A percentile compares a stretch with the other conserved stretches of the same genome.
Evolutionary conservation across 2,113 vertebrate genomes (phyloP).

Genomic region (Elachura formosa): DNA sequence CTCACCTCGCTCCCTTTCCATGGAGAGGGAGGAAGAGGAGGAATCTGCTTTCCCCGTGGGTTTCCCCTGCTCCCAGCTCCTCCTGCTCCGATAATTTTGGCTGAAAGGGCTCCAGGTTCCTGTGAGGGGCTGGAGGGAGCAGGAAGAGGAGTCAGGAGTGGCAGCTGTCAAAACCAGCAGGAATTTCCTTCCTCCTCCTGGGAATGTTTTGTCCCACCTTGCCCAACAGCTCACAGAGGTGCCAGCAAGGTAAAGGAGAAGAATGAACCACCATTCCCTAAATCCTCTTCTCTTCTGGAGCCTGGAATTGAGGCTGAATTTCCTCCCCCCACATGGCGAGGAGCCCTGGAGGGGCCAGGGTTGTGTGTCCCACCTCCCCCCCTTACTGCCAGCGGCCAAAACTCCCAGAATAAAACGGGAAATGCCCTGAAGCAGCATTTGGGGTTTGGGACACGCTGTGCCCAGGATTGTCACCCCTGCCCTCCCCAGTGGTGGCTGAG

Average conservation of each 20-base stretch:
- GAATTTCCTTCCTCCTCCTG: fast-evolving
- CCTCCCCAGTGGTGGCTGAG: fast-evolving
- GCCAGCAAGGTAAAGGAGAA: fast-evolving
- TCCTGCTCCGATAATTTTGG: slow-evolving; percentile 2
- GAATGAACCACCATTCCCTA: background rate
- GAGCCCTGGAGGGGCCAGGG: background rate
- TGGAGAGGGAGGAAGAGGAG: fast-evolving
- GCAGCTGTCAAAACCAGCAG: background rate
- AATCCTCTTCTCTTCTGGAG: background rate
- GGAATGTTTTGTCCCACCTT: background rate
- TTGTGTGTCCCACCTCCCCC: fast-evolving
- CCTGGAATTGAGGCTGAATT: background rate
- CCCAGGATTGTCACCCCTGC: background rate
- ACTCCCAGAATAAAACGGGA: background rate
- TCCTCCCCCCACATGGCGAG: fast-evolving
- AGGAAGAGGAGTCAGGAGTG: background rate
- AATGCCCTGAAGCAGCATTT: fast-evolving
- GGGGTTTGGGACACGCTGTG: background rate
- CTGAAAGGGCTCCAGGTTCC: slow-evolving; percentile 78
- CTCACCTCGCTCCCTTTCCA: background rate
- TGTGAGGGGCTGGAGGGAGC: slow-evolving; percentile 42
- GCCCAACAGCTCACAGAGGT: background rate
- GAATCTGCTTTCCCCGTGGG: background rate
- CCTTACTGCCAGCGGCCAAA: fast-evolving
- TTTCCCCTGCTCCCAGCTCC: slow-evolving; percentile 34